Evolutionary conservation across 2,888 invertebrate species (phyloP), one percentile per base, ranked within the genome.

Genomic region (Plebejus melissa): DNA sequence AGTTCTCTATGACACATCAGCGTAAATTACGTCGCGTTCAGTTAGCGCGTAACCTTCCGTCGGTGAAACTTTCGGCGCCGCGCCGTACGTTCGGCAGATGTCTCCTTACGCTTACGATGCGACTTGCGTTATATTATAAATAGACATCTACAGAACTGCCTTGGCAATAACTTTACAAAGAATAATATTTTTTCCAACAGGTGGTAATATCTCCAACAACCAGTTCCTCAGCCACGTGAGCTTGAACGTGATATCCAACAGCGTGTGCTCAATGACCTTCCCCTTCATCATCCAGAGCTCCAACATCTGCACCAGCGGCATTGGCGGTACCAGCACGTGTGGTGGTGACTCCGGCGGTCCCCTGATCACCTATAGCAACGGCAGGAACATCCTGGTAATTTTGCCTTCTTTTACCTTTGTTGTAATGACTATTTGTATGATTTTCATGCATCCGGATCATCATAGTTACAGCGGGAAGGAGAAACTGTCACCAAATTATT

Each of bases 311-410:
- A 80, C 79, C 38, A 80, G 80, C 77, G 82, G 81, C 69, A 11
- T 75, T 11, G 79, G 77, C 5, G 80, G 81, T 46, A 74, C 77
- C n/a, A 82, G 82, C 77, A 81, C 81, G 0, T 90, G 90, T 80
- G 74, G 79, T 0, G 90, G 90, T 2, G 90, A 90, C 78, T 90
- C 90, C 32, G 90, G 90, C 16, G 90, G 90, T 1, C 90, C 90
- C 9, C 82, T 90, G 7, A 79, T 81, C 7, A 76, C 82, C 50
- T 38, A 36, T 4, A 81, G 82, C 1, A 78, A 83, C 65, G 79
- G 80, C 76, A 76, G 78, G 2, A 79, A 72, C 1, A 54, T 87
- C 28, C 74, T 88, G 83, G 89, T 89, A 81, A 78, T 32, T 22
- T 22, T 22, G 22, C 22, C 22, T 22, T 22, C 22, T 22, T 22